These are phyloP conservation scores for Epinephelus lanceolatus DNA, from an alignment of 2,113 vertebrate species.

Conservation along the genomic window DNA sequence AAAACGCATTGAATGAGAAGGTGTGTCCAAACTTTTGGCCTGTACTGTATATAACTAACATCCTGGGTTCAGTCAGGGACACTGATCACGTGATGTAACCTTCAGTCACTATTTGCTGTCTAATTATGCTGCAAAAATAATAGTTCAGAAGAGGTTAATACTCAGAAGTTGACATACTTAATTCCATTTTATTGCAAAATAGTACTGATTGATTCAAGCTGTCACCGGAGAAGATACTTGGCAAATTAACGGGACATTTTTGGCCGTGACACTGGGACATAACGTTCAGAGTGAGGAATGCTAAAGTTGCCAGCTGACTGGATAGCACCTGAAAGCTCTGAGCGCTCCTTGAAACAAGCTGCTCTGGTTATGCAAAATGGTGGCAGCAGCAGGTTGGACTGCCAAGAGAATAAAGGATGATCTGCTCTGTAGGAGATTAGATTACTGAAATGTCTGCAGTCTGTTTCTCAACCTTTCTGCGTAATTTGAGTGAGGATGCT, in stretches of 20 bases:
- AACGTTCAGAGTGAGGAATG: conserved; percentile 67
- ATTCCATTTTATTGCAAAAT: not conserved
- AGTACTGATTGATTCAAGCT: conserved; percentile 8
- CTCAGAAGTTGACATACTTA: too few relatives aligned
- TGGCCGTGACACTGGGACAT: conserved; percentile 26
- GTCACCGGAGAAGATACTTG: conserved; percentile 27
- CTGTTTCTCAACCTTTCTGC: not conserved
- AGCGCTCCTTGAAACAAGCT: conserved; percentile 48
- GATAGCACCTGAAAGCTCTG: conserved; percentile 63
- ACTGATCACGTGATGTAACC: not conserved
- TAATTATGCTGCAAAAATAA: not conserved
- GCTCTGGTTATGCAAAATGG: conserved; percentile 62
- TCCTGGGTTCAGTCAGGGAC: not conserved
- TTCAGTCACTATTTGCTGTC: not conserved
- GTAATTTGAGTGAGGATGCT: not conserved
- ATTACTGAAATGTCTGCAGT: conserved; percentile 29
- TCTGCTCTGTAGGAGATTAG: conserved; percentile 21
- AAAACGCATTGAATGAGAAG: too few relatives aligned
- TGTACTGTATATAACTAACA: conserved; percentile 8
- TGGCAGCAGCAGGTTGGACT: conserved; percentile 42
- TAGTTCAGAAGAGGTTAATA: not conserved
- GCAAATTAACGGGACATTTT: conserved; percentile 24
- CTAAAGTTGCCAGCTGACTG: conserved; percentile 54
- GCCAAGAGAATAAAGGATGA: conserved; percentile 48
- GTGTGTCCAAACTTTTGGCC: too few relatives aligned